phyloP scores from a whole-genome alignment of 2,113 vertebrate genomes.

The Chitala chitala region DNA sequence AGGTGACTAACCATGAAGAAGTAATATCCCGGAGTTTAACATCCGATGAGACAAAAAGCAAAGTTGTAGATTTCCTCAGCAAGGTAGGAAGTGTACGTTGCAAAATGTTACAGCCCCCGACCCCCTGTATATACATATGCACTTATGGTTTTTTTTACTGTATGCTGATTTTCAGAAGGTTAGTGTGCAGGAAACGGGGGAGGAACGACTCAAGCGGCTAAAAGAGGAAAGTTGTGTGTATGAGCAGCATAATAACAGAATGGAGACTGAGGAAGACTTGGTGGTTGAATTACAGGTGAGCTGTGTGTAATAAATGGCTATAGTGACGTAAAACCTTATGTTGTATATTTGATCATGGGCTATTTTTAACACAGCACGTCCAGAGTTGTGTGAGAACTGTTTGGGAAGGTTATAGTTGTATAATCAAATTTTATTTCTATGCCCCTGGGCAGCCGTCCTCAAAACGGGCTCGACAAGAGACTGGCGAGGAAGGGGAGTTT shows the following conservation, averaged over 20 bases:
- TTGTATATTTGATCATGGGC: not conserved
- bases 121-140: not conserved
- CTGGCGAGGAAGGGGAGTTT: conserved; percentile 65
- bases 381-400: not conserved
- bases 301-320: not conserved
- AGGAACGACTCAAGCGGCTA: conserved; percentile 58
- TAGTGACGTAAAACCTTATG: not conserved
- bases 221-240: conserved; percentile 61
- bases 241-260: conserved; percentile 38
- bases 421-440: not conserved
- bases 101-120: not conserved
- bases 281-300: conserved; percentile 57
- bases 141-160: conserved; percentile 14
- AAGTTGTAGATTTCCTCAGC: conserved; percentile 81
- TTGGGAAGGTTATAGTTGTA: not conserved
- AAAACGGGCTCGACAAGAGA: conserved; percentile 70
- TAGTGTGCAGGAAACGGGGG: conserved; percentile 55
- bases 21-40: conserved; percentile 78
- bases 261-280: conserved; percentile 35
- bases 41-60: conserved; percentile 74
- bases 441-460: conserved; percentile 61
- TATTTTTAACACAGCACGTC: not conserved
- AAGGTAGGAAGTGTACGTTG: conserved; percentile 64
- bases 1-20: conserved; percentile 87
- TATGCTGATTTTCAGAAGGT: conserved; percentile 54